phyloP scores from a whole-genome alignment of 2,888 invertebrate species.

The Lampropteryx suffumata region DNA sequence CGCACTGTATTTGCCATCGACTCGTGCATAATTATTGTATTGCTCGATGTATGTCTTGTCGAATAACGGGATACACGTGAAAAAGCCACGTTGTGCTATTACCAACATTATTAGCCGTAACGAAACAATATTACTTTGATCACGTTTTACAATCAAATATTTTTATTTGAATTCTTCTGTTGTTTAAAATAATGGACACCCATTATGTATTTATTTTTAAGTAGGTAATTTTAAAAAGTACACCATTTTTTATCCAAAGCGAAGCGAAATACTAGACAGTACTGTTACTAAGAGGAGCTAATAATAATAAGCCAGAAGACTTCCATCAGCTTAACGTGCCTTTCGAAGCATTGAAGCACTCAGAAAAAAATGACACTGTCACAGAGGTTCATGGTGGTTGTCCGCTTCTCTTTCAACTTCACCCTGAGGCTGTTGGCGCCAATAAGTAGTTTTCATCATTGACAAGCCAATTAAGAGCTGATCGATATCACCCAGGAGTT shows the following conservation, averaged over 20 bases:
- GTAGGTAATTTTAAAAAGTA: too few relatives aligned
- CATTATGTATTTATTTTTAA: too few relatives aligned
- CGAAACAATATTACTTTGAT: constrained; percentile 8
- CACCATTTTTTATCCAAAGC: too few relatives aligned
- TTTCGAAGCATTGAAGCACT: too few relatives aligned
- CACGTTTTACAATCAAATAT: constrained; percentile 2
- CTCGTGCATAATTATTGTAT: constrained; percentile 4
- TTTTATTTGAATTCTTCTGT: constrained; percentile 2
- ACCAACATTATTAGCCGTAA: constrained; percentile 6
- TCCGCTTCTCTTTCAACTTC: too few relatives aligned
- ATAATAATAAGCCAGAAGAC: too few relatives aligned
- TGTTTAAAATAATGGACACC: neutral
- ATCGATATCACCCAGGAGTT: neutral
- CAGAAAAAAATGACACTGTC: too few relatives aligned
- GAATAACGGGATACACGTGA: constrained; percentile 5
- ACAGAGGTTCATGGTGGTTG: too few relatives aligned
- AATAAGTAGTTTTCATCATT: neutral
- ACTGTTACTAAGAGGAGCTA: too few relatives aligned
- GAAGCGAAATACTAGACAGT: too few relatives aligned
- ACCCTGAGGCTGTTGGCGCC: neutral
- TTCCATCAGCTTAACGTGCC: too few relatives aligned
- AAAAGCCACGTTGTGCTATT: neutral
- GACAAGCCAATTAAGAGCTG: constrained; percentile 1
- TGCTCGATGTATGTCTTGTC: constrained; percentile 2
- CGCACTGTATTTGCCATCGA: neutral